Conservation (phyloP, 1,140 invertebrate species). For the Drosophila kanapiae region DNA sequence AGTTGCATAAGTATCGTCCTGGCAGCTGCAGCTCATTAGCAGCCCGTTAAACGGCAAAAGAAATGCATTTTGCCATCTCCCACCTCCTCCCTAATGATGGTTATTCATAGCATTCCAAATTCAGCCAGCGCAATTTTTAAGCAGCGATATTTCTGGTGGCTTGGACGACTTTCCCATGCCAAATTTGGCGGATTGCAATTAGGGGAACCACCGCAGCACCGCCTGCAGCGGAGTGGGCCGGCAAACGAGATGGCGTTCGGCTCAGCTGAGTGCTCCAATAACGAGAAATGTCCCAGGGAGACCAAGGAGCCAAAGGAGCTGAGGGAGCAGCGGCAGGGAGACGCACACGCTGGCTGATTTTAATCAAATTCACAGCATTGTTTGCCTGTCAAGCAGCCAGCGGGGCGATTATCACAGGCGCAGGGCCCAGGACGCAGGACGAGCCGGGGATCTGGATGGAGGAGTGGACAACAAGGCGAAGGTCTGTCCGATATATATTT, state of each 20-base stretch:
- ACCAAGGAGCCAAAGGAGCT: constrained; percentile 55
- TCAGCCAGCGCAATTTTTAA: constrained; percentile 15
- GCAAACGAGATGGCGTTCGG: constrained; percentile 63
- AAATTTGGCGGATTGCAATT: constrained; percentile 79
- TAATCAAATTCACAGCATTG: constrained; percentile 85
- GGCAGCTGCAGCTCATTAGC: constrained; percentile 61
- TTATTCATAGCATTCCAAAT: constrained; percentile 12
- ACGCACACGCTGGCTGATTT: constrained; percentile 82
- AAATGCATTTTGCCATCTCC: constrained; percentile 29
- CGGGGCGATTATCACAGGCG: constrained; percentile 75
- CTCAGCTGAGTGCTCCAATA: constrained; percentile 47
- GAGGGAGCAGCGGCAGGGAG: constrained; percentile 54
- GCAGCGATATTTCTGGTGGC: constrained; percentile 8
- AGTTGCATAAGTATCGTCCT: constrained; percentile 21
- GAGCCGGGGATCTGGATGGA: constrained; percentile 25
- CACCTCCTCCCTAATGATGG: constrained; percentile 15
- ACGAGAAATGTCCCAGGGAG: constrained; percentile 51
- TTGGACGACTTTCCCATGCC: constrained; percentile 34
- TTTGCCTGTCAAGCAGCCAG: constrained; percentile 80
- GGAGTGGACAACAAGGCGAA: constrained; percentile 57
- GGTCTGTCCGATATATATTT: constrained; percentile 46
- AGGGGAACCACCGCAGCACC: constrained; percentile 67
- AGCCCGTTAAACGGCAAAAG: constrained; percentile 33
- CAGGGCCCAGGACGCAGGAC: constrained; percentile 59
- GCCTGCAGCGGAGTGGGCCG: constrained; percentile 52